These are phyloP conservation scores for Philonicus albiceps DNA, from an alignment of 2,888 invertebrate genomes.

Conservation along the genomic window DNA sequence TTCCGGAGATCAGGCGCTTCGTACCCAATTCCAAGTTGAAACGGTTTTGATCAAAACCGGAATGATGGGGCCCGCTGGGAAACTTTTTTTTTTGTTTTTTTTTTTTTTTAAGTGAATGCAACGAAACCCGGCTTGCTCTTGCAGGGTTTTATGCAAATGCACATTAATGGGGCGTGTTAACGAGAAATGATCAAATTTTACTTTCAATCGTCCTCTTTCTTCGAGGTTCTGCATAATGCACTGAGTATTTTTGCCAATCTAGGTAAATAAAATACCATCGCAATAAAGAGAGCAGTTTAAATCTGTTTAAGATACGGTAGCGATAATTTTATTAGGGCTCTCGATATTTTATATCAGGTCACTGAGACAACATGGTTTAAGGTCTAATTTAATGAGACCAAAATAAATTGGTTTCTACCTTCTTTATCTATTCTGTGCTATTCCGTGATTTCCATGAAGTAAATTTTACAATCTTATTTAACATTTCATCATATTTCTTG, in stretches of 20 bases:
- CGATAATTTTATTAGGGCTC: background rate
- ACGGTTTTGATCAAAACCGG: background rate
- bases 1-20: background rate
- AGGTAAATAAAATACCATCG: background rate
- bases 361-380: background rate
- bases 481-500: background rate
- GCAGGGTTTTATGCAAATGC: background rate
- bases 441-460: background rate
- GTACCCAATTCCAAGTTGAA: background rate
- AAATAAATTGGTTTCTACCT: background rate
- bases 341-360: background rate
- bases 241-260: background rate
- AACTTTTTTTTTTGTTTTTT: too few relatives aligned
- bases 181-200: background rate
- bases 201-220: background rate
- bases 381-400: background rate
- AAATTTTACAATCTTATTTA: background rate
- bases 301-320: background rate
- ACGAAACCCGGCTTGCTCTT: background rate
- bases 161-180: background rate
- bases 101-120: background rate
- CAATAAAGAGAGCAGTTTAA: background rate
- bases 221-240: background rate
- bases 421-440: background rate
- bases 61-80: background rate